phyloP scores from a whole-genome alignment of 2,888 invertebrate genomes.

The Dynastes tityus region DNA sequence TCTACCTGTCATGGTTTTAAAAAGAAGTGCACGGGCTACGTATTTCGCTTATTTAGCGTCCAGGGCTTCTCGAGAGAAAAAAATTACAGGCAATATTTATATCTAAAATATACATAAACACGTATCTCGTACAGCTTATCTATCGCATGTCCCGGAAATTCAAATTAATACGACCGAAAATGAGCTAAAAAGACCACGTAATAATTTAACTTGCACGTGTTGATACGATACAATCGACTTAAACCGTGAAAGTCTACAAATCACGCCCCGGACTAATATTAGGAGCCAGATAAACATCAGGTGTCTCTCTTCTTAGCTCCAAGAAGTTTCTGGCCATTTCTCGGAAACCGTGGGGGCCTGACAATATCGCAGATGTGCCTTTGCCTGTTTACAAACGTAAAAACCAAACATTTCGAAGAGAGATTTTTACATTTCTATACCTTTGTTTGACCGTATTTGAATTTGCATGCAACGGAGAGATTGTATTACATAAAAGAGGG shows the following conservation, averaged over 20 bases:
- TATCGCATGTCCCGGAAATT: background rate
- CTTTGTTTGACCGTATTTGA: conserved; percentile 32
- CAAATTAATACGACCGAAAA: conserved; percentile 15
- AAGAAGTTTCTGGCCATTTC: conserved; percentile 65
- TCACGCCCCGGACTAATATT: conserved; percentile 43
- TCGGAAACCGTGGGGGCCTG: conserved; percentile 61
- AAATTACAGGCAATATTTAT: background rate
- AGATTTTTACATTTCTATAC: conserved; percentile 22
- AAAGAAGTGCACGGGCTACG: conserved; percentile 26
- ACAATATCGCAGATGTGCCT: conserved; percentile 56
- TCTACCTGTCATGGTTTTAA: conserved; percentile 50
- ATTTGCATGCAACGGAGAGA: conserved; percentile 18
- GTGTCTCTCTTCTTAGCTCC: conserved; percentile 62
- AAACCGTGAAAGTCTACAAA: conserved; percentile 51
- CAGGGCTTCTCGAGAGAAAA: background rate
- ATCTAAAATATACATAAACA: background rate
- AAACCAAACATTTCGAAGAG: conserved; percentile 50
- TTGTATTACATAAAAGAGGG: background rate
- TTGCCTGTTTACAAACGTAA: conserved; percentile 56
- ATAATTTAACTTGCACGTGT: conserved; percentile 54
- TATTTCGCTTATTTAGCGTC: conserved; percentile 3
- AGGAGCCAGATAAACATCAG: conserved; percentile 59
- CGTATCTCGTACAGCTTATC: too few relatives aligned
- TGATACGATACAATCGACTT: conserved; percentile 51
- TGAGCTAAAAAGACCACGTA: conserved; percentile 47